These are phyloP conservation scores for Barnardius zonarius DNA, from an alignment of 2,113 vertebrate genomes.

Conservation along the genomic window DNA sequence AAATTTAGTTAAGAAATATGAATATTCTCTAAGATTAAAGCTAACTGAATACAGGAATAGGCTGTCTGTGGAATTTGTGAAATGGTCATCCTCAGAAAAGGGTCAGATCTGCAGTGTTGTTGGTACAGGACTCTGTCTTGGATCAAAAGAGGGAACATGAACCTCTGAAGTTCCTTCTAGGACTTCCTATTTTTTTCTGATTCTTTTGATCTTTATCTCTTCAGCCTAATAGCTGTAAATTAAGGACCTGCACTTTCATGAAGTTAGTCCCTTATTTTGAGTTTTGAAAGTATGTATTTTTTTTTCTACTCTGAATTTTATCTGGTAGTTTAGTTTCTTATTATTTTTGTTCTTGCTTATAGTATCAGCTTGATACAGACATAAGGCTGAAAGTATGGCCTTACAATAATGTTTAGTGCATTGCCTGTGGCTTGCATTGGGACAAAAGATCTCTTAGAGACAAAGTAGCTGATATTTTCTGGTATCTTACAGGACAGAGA, in stretches of 20 bases:
- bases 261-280: neutral
- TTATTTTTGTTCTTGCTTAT: neutral
- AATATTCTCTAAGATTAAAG: neutral
- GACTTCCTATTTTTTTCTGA: neutral
- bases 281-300: neutral
- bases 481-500: neutral
- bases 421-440: neutral
- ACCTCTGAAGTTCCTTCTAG: neutral
- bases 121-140: neutral
- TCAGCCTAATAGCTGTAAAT: neutral
- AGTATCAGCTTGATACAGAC: neutral
- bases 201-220: neutral
- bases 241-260: neutral
- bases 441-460: neutral
- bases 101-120: neutral
- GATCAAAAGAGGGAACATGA: neutral
- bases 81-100: neutral
- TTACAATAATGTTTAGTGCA: neutral
- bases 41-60: neutral
- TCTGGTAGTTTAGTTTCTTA: neutral
- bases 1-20: neutral
- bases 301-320: neutral
- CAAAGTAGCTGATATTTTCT: neutral
- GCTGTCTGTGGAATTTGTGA: neutral
- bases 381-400: neutral